Evolutionary conservation across 2,797 vertebrate species (phyloP), one percentile per base, ranked within the genome.

Genomic region (Periparus ater): DNA sequence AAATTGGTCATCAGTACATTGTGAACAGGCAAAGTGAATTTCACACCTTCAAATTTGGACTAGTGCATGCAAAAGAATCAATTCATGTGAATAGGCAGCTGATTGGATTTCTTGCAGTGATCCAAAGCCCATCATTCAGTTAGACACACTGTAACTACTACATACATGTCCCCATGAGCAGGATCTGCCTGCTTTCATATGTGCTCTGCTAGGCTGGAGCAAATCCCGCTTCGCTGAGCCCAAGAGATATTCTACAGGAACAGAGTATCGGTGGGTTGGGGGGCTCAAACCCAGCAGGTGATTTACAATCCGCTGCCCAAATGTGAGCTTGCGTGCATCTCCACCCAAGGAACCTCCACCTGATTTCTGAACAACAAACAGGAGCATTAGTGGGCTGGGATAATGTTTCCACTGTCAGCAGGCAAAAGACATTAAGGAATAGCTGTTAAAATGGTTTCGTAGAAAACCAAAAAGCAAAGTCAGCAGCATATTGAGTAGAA

Each of bases 151-250:
- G 65, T 80, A 93, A 87, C 89, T 96, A 74, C 97, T 98, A 99
- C 99, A 98, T 99, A 99, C 99, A 95, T 99, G 99, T 98, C 98
- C 98, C 99, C 99, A 99, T 71, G 99, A 99, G 96, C 98, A 97
- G 91, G 99, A 99, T 98, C 99, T 99, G 98, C 98, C 98, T 96
- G 98, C 97, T 98, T 98, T 98, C 98, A 96, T 80, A 83, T 97
- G 97, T 97, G 98, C 97, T 90, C 97, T 97, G 97, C 95, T 98
- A 98, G 97, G 96, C 92, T 97, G 96, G 92, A 96, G 89, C 86
- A 96, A 91, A 85, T 96, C 96, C 97, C 87, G 93, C 96, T 95
- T 97, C 90, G 98, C 96, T 97, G 98, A 98, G 96, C 97, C 96
- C 98, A 97, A 98, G 47, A 98, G 98, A 98, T 98, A 98, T 95